phyloP scores from a whole-genome alignment of 2,797 vertebrate species.

The Choloepus didactylus region DNA sequence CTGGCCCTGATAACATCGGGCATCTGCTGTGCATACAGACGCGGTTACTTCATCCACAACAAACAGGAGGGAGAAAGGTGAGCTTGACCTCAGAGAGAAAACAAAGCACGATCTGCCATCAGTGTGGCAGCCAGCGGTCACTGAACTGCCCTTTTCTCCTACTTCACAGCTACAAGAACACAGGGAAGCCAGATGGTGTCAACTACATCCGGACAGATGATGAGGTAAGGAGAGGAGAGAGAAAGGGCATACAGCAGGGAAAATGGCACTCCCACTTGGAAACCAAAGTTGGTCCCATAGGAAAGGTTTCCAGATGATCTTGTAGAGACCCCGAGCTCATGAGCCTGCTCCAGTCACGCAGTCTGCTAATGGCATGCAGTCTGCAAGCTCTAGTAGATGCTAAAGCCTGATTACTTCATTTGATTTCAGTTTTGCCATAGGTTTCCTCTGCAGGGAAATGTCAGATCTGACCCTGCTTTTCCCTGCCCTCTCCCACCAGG shows the following conservation, averaged over 20 bases:
- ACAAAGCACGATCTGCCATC: not conserved
- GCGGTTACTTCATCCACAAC: conserved; percentile 93
- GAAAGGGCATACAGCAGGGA: not conserved
- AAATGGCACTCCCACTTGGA: not conserved
- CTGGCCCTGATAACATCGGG: conserved; percentile 90
- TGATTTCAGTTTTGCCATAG: not conserved
- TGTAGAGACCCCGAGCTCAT: not conserved
- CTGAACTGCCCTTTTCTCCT: conserved; percentile 66
- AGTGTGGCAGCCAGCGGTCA: no score
- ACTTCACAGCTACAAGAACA: conserved; percentile 93
- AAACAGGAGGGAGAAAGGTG: conserved; percentile 93
- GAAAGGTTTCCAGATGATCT: no score
- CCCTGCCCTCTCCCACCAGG: not conserved
- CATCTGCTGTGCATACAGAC: conserved; percentile 94
- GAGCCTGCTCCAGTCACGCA: not conserved
- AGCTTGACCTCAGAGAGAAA: conserved; percentile 73
- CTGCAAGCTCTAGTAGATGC: not conserved
- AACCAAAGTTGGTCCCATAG: fast-evolving
- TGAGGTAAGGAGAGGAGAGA: conserved; percentile 91
- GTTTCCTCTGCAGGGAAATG: not conserved
- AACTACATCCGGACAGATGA: conserved; percentile 95
- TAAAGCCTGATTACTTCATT: not conserved
- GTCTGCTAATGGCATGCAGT: not conserved
- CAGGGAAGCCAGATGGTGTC: conserved; percentile 92
- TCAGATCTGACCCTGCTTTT: not conserved